A percentile compares a stretch with the other conserved stretches of the same genome.
Conservation (phyloP, 2,113 vertebrate species). For the Zonotrichia leucophrys region DNA sequence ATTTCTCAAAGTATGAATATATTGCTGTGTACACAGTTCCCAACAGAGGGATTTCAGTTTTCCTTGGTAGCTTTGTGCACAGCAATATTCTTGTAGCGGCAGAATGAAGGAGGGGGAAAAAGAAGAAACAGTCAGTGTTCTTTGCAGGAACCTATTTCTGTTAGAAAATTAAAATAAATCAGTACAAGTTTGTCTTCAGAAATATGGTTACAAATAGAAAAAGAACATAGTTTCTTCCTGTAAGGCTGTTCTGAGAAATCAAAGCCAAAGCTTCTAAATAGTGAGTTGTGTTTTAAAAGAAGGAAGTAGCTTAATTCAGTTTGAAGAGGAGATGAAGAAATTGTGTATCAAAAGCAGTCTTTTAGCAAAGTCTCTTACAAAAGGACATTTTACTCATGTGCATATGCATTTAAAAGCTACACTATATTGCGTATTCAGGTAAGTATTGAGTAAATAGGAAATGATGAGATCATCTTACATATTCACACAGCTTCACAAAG, state of each 20-base stretch:
- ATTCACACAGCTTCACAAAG: conserved; percentile 76
- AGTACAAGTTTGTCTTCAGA: conserved; percentile 75
- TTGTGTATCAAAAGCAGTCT: conserved; percentile 71
- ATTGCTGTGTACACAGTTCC: conserved; percentile 25
- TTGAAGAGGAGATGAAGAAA: conserved; percentile 74
- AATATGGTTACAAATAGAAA: conserved; percentile 71
- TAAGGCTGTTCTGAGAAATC: conserved; percentile 71
- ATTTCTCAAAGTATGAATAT: conserved; percentile 26
- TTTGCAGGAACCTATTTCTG: conserved; percentile 62
- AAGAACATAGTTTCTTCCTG: conserved; percentile 73
- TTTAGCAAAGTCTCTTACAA: conserved; percentile 72
- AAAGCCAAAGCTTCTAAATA: conserved; percentile 76
- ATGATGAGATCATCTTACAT: conserved; percentile 77
- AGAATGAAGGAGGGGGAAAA: conserved; percentile 11
- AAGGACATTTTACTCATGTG: conserved; percentile 72
- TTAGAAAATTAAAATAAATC: conserved; percentile 76
- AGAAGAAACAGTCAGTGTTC: conserved; percentile 72
- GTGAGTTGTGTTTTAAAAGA: conserved; percentile 73
- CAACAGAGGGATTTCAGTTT: conserved; percentile 70
- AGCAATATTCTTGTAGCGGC: conserved; percentile 53
- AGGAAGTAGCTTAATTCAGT: conserved; percentile 74
- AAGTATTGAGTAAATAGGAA: conserved; percentile 79
- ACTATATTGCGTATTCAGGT: conserved; percentile 78
- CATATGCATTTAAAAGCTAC: conserved; percentile 75
- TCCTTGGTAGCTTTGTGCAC: conserved; percentile 53